A percentile compares a stretch with the other conserved stretches of the same genome.
Evolutionary conservation across 1,140 invertebrate species (phyloP).

Genomic region (Drosophila virilis): DNA sequence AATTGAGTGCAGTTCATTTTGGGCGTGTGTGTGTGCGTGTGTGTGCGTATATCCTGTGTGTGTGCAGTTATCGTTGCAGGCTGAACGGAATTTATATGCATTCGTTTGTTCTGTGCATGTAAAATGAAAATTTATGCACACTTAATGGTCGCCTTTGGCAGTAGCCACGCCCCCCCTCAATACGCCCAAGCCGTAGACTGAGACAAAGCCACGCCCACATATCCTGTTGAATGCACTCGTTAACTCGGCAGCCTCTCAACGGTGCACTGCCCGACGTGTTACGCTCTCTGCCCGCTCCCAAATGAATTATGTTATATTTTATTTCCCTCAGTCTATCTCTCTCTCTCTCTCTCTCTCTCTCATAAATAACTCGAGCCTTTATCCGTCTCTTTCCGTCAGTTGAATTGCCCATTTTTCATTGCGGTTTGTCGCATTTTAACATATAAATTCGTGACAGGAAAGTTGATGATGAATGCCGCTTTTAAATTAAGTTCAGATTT

Average conservation of each 20-base stretch:
- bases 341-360: not conserved
- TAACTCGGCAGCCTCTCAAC: conserved; percentile 36
- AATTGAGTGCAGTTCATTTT: conserved; percentile 43
- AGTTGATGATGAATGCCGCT: conserved; percentile 47
- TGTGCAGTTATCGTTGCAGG: conserved; percentile 32
- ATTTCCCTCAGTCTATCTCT: not conserved
- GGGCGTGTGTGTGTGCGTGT: conserved; percentile 3
- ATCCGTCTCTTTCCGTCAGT: not conserved
- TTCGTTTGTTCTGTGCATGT: conserved; percentile 44
- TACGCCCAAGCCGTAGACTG: not conserved
- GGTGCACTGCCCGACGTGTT: conserved; percentile 3
- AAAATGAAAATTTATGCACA: conserved; percentile 64
- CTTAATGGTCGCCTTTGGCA: conserved; percentile 50
- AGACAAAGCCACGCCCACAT: conserved; percentile 31
- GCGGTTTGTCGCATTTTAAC: conserved; percentile 54
- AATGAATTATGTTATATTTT: conserved; percentile 57
- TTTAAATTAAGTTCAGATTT: conserved; percentile 52
- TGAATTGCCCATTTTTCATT: conserved; percentile 38
- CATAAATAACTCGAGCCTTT: too few relatives aligned
- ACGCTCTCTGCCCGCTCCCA: conserved; percentile 14
- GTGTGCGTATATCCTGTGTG: conserved; percentile 12
- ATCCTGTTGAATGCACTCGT: conserved; percentile 55
- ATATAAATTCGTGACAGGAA: conserved; percentile 49
- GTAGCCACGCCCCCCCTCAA: not conserved
- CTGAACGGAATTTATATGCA: conserved; percentile 51